Percentiles rank a stretch among this genome's conserved stretches.
phyloP scores from a whole-genome alignment of 2,113 vertebrate species.

The Chloropsis cyanopogon region DNA sequence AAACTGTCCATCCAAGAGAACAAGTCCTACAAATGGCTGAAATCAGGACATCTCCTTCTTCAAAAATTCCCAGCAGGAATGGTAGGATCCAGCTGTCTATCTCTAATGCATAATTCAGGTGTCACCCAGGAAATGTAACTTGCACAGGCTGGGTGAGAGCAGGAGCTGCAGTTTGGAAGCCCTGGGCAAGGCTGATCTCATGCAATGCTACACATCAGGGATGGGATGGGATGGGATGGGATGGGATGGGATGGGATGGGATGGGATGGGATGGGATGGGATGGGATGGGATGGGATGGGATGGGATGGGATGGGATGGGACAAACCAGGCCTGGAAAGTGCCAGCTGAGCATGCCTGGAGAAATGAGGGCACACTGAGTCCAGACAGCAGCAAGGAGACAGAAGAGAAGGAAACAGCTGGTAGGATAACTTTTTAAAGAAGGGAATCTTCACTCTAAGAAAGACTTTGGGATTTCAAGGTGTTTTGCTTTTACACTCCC shows the following conservation, averaged over 20 bases:
- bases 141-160: not conserved
- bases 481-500: not conserved
- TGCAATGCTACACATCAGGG: fast-evolving
- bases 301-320: not conserved
- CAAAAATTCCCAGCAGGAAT: not conserved
- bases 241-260: not conserved
- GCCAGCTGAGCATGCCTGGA: not conserved
- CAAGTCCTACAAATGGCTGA: not conserved
- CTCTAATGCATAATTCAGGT: not conserved
- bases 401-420: not conserved
- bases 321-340: not conserved
- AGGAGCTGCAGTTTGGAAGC: not conserved
- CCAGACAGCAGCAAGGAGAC: not conserved
- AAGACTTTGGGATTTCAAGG: not conserved
- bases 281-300: not conserved
- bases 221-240: not conserved
- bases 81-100: not conserved
- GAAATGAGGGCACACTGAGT: not conserved
- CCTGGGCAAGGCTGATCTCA: not conserved
- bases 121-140: not conserved
- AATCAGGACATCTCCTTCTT: not conserved
- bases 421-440: not conserved
- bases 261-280: not conserved
- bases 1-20: not conserved
- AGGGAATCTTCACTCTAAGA: not conserved